phyloP scores from a whole-genome alignment of 2,888 invertebrate species.

The Thyatira batis region DNA sequence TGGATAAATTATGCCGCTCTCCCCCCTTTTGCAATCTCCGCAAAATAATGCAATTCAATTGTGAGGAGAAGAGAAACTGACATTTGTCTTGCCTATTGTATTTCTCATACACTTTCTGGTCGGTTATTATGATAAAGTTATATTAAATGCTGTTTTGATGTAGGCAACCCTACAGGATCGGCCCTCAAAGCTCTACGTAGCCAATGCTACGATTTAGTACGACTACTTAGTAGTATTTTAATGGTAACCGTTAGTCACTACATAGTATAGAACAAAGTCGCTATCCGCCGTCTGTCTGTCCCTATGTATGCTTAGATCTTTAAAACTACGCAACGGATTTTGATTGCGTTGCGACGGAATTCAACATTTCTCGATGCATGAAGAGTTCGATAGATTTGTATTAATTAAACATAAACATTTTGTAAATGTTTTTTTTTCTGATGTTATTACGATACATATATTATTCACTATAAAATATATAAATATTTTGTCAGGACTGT shows the following conservation, averaged over 20 bases:
- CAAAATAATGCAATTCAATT: slow-evolving; percentile 76
- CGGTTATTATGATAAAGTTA: slow-evolving; percentile 27
- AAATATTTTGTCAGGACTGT: neutral
- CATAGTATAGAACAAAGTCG: no score
- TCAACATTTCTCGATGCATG: neutral
- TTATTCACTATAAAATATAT: no score
- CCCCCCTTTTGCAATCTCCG: slow-evolving; percentile 70
- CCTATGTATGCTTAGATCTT: no score
- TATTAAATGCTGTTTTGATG: slow-evolving; percentile 26
- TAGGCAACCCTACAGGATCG: slow-evolving; percentile 13
- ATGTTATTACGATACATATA: neutral
- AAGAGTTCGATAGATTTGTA: neutral
- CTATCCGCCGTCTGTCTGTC: no score
- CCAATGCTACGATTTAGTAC: slow-evolving; percentile 35
- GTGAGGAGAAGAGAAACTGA: slow-evolving; percentile 60
- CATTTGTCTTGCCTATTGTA: slow-evolving; percentile 64
- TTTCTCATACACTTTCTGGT: slow-evolving; percentile 42
- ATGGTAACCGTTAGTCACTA: no score
- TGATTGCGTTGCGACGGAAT: neutral
- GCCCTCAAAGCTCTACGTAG: slow-evolving; percentile 25
- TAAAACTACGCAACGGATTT: no score
- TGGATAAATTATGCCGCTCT: slow-evolving; percentile 73
- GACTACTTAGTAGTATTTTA: slow-evolving; percentile 9
- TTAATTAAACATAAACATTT: neutral
- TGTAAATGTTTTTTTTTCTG: neutral